Evolutionary conservation across 2,113 vertebrate species (phyloP).

Genomic region (Leptobrachium ailaonicum): DNA sequence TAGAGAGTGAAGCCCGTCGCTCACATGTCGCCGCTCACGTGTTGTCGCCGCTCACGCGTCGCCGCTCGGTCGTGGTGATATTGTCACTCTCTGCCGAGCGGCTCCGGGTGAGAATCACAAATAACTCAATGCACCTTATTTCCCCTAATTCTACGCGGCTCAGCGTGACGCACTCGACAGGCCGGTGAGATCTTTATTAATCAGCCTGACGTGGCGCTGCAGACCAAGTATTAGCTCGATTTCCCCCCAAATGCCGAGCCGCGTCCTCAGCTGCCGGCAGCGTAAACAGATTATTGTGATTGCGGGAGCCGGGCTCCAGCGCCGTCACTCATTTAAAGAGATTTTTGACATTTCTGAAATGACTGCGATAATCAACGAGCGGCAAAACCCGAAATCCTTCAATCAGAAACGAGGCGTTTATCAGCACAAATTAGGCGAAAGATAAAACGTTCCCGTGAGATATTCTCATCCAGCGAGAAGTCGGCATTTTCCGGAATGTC

Average conservation of each 20-base stretch:
- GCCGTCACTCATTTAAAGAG: constrained; percentile 92
- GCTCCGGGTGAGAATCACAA: too few species aligned
- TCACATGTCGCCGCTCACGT: too few species aligned
- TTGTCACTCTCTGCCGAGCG: too few species aligned
- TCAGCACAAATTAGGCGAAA: constrained; percentile 87
- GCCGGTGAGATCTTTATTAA: background rate
- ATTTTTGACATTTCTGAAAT: constrained; percentile 94
- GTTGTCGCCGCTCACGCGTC: too few species aligned
- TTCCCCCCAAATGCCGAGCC: background rate
- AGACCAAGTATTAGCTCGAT: background rate
- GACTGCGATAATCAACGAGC: constrained; percentile 80
- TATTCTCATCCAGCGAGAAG: too few species aligned
- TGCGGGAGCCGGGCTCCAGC: constrained; percentile 72
- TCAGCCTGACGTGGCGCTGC: background rate
- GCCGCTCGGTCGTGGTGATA: too few species aligned
- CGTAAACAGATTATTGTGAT: constrained; percentile 77
- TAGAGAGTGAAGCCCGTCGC: too few species aligned
- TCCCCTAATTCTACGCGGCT: too few species aligned
- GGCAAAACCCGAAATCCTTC: constrained; percentile 88
- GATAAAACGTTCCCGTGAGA: constrained; percentile 60
- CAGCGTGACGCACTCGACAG: too few species aligned
- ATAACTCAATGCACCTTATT: too few species aligned
- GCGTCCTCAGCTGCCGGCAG: constrained; percentile 67
- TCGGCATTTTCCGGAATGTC: too few species aligned
- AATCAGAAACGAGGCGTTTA: constrained; percentile 79